Conservation (phyloP, 1,140 invertebrate species). For the Drosophila murphyi region DNA sequence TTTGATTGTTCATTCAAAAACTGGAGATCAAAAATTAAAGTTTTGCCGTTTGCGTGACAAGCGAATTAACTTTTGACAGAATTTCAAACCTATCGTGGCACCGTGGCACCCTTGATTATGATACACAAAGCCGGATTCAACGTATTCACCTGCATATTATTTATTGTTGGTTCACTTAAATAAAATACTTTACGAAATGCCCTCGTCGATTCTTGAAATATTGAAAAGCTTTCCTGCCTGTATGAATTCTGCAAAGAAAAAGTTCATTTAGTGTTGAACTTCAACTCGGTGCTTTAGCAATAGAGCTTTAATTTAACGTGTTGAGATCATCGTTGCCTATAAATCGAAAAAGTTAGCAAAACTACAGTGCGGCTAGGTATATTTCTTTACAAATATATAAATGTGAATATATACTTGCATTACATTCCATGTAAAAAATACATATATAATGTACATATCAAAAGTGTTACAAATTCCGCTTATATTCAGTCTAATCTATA, state of each 20-base stretch:
- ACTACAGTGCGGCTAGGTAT: conserved; percentile 8
- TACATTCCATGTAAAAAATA: neutral
- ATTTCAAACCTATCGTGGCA: neutral
- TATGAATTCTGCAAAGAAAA: conserved; percentile 55
- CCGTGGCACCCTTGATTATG: neutral
- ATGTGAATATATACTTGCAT: neutral
- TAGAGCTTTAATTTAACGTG: conserved; percentile 56
- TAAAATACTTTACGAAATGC: conserved; percentile 33
- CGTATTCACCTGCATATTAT: neutral
- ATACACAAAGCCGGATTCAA: neutral
- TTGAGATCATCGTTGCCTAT: conserved; percentile 63
- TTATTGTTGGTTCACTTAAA: conserved; percentile 3
- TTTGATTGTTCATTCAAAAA: no score
- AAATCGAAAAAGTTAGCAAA: conserved; percentile 18
- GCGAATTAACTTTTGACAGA: neutral
- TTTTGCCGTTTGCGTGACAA: no score
- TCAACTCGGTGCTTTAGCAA: conserved; percentile 67
- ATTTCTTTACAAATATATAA: neutral
- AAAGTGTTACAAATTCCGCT: neutral
- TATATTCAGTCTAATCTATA: neutral
- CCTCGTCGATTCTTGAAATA: conserved; percentile 38
- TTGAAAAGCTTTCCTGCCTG: conserved; percentile 55
- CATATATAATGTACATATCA: neutral
- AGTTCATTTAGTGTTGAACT: conserved; percentile 71
- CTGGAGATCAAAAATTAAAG: no score